Conservation (phyloP, 1,140 invertebrate species). For the Drosophila persimilis region DNA sequence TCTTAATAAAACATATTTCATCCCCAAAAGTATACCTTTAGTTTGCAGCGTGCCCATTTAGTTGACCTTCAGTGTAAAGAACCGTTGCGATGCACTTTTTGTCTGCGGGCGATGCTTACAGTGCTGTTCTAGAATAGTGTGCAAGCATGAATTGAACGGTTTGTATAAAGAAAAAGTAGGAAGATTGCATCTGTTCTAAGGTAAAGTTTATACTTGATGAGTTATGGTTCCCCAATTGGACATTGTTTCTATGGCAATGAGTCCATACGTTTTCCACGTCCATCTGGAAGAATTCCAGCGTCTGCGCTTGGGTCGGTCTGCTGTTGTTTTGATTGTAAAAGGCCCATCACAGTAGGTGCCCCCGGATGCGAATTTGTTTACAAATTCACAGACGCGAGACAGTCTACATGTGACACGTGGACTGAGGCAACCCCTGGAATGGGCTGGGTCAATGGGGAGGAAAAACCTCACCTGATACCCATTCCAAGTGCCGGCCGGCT, state of each 20-base stretch:
- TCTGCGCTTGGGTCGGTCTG: conserved; percentile 36
- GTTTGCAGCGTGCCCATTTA: not conserved
- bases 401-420: conserved; percentile 49
- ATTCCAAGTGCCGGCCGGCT: conserved; percentile 54
- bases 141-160: too few species aligned
- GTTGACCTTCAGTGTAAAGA: not conserved
- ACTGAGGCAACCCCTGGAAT: conserved; percentile 32
- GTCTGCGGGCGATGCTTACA: too few species aligned
- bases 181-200: too few species aligned
- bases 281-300: conserved; percentile 49
- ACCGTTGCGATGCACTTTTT: not conserved
- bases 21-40: not conserved
- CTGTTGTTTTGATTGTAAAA: conserved; percentile 72
- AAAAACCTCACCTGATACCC: not conserved
- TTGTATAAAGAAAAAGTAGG: too few species aligned
- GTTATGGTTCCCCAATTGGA: not conserved
- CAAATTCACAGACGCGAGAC: conserved; percentile 2
- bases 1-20: too few species aligned
- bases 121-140: too few species aligned
- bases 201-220: too few species aligned
- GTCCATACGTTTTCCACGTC: conserved; percentile 7
- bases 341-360: conserved; percentile 15
- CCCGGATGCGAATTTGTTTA: conserved; percentile 10
- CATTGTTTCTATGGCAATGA: too few species aligned
- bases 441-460: conserved; percentile 11